Conservation (phyloP, 2,888 invertebrate species). For the Perizoma flavofasciatum region DNA sequence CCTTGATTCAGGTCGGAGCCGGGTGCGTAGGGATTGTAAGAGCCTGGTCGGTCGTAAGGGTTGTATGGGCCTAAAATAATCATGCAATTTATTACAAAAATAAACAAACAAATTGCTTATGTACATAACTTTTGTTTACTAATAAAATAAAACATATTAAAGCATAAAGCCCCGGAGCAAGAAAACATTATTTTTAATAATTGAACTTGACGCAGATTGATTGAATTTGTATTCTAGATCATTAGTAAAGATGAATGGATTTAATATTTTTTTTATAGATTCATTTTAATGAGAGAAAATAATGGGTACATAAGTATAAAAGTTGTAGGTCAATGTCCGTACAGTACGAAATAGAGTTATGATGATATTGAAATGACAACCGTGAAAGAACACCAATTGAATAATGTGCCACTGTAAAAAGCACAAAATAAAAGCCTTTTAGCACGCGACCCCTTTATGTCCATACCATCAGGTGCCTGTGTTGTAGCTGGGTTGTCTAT, state of each 20-base stretch:
- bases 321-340: too few relatives aligned
- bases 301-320: too few relatives aligned
- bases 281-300: too few relatives aligned
- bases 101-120: neutral
- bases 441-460: neutral
- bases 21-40: slow-evolving; percentile 1
- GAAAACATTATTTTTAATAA: neutral
- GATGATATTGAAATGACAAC: neutral
- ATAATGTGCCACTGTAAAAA: neutral
- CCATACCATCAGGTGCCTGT: slow-evolving; percentile 18
- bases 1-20: slow-evolving; percentile 7
- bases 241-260: too few relatives aligned
- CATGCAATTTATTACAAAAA: neutral
- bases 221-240: too few relatives aligned
- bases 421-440: neutral
- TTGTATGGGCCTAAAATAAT: slow-evolving; percentile 22
- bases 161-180: slow-evolving; percentile 15
- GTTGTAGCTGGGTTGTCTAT: slow-evolving; percentile 20
- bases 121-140: neutral
- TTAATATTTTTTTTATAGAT: too few relatives aligned
- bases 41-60: slow-evolving; percentile 9
- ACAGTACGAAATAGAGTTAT: too few relatives aligned
- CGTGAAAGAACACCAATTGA: neutral
- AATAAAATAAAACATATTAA: neutral
- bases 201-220: too few relatives aligned